A percentile compares a stretch with the other conserved stretches of the same genome.
Conservation (phyloP, 2,113 vertebrate genomes). For the Lipophrys pholis region DNA sequence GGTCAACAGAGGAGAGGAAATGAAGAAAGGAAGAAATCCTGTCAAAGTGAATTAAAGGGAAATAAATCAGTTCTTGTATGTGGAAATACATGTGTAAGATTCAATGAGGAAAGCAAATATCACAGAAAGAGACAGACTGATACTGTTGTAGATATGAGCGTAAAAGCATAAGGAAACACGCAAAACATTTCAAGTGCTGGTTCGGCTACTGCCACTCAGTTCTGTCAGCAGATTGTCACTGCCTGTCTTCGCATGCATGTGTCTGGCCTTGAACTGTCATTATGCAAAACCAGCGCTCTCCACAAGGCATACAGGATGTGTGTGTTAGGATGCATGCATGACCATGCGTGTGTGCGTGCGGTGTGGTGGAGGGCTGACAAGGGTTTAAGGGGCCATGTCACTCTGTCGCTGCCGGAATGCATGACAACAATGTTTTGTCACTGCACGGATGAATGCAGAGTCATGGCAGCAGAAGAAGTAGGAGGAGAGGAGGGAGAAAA, state of each 20-base stretch:
- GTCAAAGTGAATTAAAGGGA: constrained; percentile 20
- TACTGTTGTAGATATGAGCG: constrained; percentile 20
- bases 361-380: constrained; percentile 43
- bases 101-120: not conserved
- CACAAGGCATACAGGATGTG: constrained; percentile 25
- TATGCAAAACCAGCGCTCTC: constrained; percentile 45
- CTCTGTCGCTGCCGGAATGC: constrained; percentile 69
- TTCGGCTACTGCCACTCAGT: constrained; percentile 28
- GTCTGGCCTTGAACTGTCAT: constrained; percentile 38
- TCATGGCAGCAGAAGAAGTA: constrained; percentile 65
- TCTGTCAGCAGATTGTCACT: constrained; percentile 39
- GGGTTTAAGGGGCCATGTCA: constrained; percentile 71
- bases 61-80: constrained; percentile 27
- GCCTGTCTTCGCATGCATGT: constrained; percentile 17
- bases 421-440: constrained; percentile 73
- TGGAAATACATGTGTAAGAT: constrained; percentile 27
- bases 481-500: constrained; percentile 21
- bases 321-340: constrained; percentile 6
- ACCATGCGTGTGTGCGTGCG: constrained; percentile 8
- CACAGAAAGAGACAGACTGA: not conserved
- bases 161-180: constrained; percentile 18
- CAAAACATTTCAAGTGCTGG: constrained; percentile 32
- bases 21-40: constrained; percentile 23
- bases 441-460: constrained; percentile 66
- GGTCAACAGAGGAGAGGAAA: constrained; percentile 54